Evolutionary conservation across 2,113 vertebrate genomes (phyloP).

Genomic region (Tylochromis polylepis): DNA sequence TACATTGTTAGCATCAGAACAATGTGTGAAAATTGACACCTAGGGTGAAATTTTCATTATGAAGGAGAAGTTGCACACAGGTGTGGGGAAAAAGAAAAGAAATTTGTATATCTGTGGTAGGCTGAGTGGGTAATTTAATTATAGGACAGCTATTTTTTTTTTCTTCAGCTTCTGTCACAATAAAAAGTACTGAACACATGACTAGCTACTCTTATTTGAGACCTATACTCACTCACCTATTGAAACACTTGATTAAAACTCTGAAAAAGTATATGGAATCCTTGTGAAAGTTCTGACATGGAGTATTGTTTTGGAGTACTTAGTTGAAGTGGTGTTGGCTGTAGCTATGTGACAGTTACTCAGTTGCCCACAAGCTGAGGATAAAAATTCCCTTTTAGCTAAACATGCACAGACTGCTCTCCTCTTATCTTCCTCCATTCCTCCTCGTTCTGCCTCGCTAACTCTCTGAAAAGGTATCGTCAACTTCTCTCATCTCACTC

Average conservation of each 20-base stretch:
- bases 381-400: constrained; percentile 22
- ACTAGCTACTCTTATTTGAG: neutral
- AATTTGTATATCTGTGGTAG: neutral
- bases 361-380: neutral
- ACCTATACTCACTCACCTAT: neutral
- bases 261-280: neutral
- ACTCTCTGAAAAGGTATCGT: constrained; percentile 40
- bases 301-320: constrained; percentile 15
- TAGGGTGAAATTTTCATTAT: neutral
- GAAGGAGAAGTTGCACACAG: neutral
- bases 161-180: neutral
- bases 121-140: neutral
- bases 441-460: constrained; percentile 7
- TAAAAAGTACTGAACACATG: neutral
- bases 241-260: constrained; percentile 2
- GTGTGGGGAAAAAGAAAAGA: neutral
- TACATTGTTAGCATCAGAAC: neutral
- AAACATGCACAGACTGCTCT: constrained; percentile 38
- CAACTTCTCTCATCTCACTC: constrained; percentile 17
- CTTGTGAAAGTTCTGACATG: neutral
- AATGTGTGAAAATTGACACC: neutral
- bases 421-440: constrained; percentile 42
- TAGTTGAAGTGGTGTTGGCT: constrained; percentile 15
- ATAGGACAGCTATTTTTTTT: neutral
- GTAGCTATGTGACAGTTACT: constrained; percentile 26